These are phyloP conservation scores for Sphenodon punctatus DNA, from an alignment of 2,797 vertebrate genomes.

Conservation along the genomic window DNA sequence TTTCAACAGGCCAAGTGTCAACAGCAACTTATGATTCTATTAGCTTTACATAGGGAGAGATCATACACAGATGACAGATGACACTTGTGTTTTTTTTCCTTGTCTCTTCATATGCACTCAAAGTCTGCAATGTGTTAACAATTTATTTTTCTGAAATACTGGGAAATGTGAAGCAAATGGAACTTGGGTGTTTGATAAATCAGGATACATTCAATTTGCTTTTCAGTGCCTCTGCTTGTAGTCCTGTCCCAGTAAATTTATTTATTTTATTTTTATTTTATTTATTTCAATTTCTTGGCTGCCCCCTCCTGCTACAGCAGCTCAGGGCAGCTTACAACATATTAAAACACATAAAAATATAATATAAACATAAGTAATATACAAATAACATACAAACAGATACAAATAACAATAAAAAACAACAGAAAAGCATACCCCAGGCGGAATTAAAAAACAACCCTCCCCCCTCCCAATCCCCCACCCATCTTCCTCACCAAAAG, in stretches of 20 bases:
- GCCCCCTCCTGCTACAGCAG: no score
- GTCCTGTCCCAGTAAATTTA: background rate
- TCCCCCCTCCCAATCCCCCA: no score
- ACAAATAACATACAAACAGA: no score
- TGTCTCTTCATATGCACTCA: background rate
- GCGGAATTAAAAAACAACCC: no score
- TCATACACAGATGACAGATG: background rate
- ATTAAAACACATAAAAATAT: no score
- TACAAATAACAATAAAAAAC: no score
- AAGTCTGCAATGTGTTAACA: background rate
- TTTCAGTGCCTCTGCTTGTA: background rate
- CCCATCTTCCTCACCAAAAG: no score
- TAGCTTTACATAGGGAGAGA: slow-evolving; percentile 16
- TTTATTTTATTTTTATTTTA: no score
- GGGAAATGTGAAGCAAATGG: background rate
- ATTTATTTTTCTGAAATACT: background rate
- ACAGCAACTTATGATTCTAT: slow-evolving; percentile 42
- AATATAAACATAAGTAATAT: no score
- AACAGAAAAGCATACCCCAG: no score
- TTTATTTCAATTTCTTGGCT: no score
- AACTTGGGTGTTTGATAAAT: background rate
- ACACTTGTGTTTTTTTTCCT: background rate
- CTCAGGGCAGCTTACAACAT: no score
- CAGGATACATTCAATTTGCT: background rate
- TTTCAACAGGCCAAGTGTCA: slow-evolving; percentile 41